Evolutionary conservation across 2,888 invertebrate genomes (phyloP), one percentile per base, ranked within the genome.

Genomic region (Thysanoteuthis rhombus): DNA sequence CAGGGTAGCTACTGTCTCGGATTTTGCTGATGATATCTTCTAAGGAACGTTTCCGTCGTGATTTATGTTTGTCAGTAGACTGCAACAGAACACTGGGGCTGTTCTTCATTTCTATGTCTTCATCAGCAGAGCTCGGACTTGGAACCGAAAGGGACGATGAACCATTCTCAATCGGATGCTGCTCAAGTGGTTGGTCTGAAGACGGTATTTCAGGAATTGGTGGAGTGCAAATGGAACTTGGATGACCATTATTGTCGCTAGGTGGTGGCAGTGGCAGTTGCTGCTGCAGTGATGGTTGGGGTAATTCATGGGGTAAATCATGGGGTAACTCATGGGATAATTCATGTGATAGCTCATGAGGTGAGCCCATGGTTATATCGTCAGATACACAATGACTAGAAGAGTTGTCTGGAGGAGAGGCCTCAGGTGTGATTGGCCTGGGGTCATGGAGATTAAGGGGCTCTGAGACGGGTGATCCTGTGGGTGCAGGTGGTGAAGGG

Each of bases 1-100:
- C 58, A 58, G 52, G 39, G 38, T 93, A 93, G 39, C 95, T 3
- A 95, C 95, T 28, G 94, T 95, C 95, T 94, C 95, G 95, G 95
- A 96, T 96, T 39, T 96, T 93, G 0, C 96, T 94, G 1, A 96
- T 96, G 75, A 96, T 96, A 94, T 96, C 96, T 93, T 96, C 96
- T 4, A 96, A 93, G n/a, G 96, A 96, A 28, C 95, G 96, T 93
- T 96, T 96, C 28, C 96, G 94, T 92, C 96, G 94, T 42, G 95
- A 95, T 47, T 94, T 90, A 93, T 95, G 94, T 93, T 95, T 95
- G 32, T 95, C 94, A 45, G 93, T 93, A 93, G 93, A 93, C 47
- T 47, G 93, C 32, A n/a, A 39, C 19, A 58, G 38, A 25, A 52
- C 38, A 39, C 93, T 93, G 25, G 93, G 93, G 28, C 93, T 93